These are phyloP conservation scores for Akabosia matsudoensis DNA, from an alignment of 1,140 invertebrate genomes.

Conservation along the genomic window DNA sequence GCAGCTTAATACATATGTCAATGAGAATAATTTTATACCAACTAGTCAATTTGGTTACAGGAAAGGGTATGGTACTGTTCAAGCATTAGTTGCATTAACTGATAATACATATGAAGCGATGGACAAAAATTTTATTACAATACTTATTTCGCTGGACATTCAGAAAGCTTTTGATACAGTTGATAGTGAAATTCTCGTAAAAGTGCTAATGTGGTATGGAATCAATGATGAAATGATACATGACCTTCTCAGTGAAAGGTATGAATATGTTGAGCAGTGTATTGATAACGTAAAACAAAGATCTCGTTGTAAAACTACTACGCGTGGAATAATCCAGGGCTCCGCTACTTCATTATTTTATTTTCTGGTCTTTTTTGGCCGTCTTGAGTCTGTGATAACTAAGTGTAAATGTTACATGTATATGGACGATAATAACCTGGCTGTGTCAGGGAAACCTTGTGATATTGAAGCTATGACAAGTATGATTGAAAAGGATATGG, in stretches of 20 bases:
- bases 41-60: constrained; percentile 29
- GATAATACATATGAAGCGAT: neutral
- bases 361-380: constrained; percentile 21
- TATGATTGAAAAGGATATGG: neutral
- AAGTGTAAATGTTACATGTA: neutral
- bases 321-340: constrained; percentile 11
- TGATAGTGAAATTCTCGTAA: neutral
- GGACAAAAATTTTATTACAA: constrained; percentile 6
- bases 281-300: neutral
- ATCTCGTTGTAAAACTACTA: neutral
- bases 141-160: constrained; percentile 22
- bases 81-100: constrained; percentile 20
- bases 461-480: neutral
- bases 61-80: constrained; percentile 19
- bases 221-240: constrained; percentile 15
- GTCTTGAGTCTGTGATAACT: constrained; percentile 6
- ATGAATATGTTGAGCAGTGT: constrained; percentile 1
- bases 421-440: constrained; percentile 20
- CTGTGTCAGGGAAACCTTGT: neutral
- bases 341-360: neutral
- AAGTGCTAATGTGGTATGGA: constrained; percentile 25
- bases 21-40: neutral
- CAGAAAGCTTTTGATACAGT: constrained; percentile 29
- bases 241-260: constrained; percentile 4
- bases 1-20: neutral